Percentiles rank a stretch among this genome's conserved stretches.
Evolutionary conservation across 2,888 invertebrate species (phyloP).

Genomic region (Mycalesis mineus): DNA sequence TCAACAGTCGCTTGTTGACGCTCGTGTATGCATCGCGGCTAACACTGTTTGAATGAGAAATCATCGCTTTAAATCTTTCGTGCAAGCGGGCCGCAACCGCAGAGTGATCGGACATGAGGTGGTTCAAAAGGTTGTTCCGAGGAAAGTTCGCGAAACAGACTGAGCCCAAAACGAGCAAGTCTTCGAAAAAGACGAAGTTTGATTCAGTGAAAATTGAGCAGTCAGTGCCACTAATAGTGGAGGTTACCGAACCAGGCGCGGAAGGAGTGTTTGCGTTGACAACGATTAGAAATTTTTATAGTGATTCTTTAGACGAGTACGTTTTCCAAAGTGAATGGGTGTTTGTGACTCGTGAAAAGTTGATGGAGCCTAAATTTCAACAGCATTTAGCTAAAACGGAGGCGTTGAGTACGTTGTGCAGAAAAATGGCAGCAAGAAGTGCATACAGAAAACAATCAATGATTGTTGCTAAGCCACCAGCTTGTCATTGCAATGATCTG

Average conservation of each 20-base stretch:
- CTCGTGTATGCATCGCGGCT: slow-evolving; percentile 29
- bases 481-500: slow-evolving; percentile 56
- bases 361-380: slow-evolving; percentile 59
- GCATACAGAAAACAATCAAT: slow-evolving; percentile 39
- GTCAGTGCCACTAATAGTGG: slow-evolving; percentile 33
- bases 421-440: slow-evolving; percentile 43
- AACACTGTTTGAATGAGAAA: slow-evolving; percentile 77
- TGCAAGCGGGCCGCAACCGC: slow-evolving; percentile 81
- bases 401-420: slow-evolving; percentile 50
- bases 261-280: slow-evolving; percentile 59
- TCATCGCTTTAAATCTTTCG: slow-evolving; percentile 79
- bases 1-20: slow-evolving; percentile 46
- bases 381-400: slow-evolving; percentile 46
- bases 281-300: slow-evolving; percentile 59
- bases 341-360: slow-evolving; percentile 49
- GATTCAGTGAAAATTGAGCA: slow-evolving; percentile 28
- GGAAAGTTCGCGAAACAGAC: slow-evolving; percentile 71
- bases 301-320: slow-evolving; percentile 53
- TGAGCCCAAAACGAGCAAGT: slow-evolving; percentile 38
- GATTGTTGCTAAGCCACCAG: slow-evolving; percentile 51
- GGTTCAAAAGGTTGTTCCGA: slow-evolving; percentile 81
- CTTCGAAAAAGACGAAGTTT: slow-evolving; percentile 37
- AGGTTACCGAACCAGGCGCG: slow-evolving; percentile 31
- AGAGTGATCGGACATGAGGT: slow-evolving; percentile 79
- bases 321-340: slow-evolving; percentile 67